Evolutionary conservation across 2,113 vertebrate genomes (phyloP).

Genomic region (Ciconia maguari): DNA sequence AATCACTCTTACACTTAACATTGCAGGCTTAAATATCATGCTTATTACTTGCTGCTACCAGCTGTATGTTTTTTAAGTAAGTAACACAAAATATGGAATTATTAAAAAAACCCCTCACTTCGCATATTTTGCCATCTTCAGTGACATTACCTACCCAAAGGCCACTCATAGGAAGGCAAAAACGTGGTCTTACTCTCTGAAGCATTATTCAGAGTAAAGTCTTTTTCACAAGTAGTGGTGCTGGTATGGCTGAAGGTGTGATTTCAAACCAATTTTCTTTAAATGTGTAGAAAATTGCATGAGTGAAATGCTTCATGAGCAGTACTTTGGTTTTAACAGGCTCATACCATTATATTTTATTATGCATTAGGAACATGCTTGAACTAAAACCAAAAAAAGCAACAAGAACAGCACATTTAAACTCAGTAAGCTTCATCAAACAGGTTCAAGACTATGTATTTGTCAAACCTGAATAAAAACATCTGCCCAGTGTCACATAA

Average conservation of each 20-base stretch:
- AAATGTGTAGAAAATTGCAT: background rate
- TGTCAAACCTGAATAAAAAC: background rate
- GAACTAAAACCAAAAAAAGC: background rate
- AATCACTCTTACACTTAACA: background rate
- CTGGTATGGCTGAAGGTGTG: background rate
- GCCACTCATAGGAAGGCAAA: background rate
- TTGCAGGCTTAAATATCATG: background rate
- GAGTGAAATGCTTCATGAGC: background rate
- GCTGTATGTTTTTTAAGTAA: background rate
- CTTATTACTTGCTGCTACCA: background rate
- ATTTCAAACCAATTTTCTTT: slow-evolving; percentile 2
- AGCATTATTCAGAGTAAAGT: background rate
- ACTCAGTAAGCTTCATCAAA: background rate
- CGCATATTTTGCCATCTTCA: background rate
- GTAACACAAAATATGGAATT: background rate
- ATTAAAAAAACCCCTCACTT: background rate
- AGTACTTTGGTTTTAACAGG: slow-evolving; percentile 10
- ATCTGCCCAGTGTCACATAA: background rate
- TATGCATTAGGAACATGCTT: background rate
- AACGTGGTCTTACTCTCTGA: background rate
- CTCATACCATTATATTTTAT: background rate
- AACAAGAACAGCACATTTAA: background rate
- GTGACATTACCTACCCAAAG: background rate
- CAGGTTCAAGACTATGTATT: background rate
- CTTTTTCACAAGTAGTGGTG: background rate